phyloP scores from a whole-genome alignment of 2,113 vertebrate genomes.

The Odontophorus gujanensis region DNA sequence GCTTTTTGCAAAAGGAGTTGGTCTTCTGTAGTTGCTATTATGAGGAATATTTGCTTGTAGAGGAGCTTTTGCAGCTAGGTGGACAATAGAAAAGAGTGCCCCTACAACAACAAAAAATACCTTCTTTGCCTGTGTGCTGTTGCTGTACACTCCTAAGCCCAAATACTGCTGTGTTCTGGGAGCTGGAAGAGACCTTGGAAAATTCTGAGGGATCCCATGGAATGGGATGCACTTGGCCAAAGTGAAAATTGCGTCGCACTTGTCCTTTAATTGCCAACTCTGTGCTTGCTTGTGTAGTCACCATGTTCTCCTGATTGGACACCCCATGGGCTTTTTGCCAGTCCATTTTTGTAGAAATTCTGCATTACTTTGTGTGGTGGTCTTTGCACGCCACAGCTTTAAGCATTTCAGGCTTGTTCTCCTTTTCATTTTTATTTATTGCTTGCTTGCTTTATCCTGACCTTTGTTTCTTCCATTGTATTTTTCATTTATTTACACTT shows the following conservation, averaged over 20 bases:
- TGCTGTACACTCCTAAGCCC: background rate
- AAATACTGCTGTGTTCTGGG: background rate
- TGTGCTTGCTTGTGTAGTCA: background rate
- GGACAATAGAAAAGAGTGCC: background rate
- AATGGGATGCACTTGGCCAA: background rate
- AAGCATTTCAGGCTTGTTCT: background rate
- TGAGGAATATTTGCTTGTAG: background rate
- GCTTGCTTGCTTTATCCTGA: conserved; percentile 5
- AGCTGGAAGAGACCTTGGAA: background rate
- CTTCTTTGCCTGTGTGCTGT: background rate
- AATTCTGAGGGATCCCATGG: background rate
- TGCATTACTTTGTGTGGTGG: conserved; percentile 8
- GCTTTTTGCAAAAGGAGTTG: background rate
- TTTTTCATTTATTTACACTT: conserved; percentile 58
- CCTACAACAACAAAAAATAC: rapidly evolving
- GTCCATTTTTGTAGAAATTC: conserved; percentile 1
- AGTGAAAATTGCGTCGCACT: background rate
- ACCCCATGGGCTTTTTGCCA: background rate
- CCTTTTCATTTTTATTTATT: background rate
- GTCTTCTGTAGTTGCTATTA: background rate
- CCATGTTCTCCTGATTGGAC: background rate
- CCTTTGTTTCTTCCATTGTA: conserved; percentile 40
- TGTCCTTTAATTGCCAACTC: background rate
- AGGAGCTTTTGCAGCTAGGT: background rate
- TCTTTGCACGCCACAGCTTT: conserved; percentile 31